phyloP scores from a whole-genome alignment of 2,797 vertebrate species.

The Chelon labrosus region DNA sequence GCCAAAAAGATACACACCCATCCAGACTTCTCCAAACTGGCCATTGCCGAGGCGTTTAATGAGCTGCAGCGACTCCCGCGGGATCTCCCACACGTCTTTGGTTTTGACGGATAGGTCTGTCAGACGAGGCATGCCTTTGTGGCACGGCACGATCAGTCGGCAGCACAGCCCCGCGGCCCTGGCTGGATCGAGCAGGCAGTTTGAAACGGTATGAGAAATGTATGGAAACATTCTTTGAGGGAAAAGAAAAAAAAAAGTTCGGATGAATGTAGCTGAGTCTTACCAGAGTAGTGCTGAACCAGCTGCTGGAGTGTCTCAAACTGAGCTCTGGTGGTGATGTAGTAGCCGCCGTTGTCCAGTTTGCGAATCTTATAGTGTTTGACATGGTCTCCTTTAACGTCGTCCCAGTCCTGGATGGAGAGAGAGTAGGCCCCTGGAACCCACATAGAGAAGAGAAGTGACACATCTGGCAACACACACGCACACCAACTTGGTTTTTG shows the following conservation, averaged over 20 bases:
- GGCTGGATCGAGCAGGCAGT: conserved; percentile 77
- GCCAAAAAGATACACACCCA: conserved; percentile 90
- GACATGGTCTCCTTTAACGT: conserved; percentile 98
- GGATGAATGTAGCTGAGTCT: conserved; percentile 35
- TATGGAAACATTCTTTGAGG: background rate
- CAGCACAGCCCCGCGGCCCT: conserved; percentile 98
- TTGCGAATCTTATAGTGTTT: conserved; percentile 99
- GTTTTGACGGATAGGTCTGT: conserved; percentile 99
- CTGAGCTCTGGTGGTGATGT: conserved; percentile 98
- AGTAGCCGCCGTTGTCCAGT: conserved; percentile 98
- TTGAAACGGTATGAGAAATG: background rate
- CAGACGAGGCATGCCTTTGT: conserved; percentile 99
- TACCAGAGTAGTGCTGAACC: conserved; percentile 98
- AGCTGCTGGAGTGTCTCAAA: conserved; percentile 99
- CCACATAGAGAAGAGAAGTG: background rate
- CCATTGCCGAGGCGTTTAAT: conserved; percentile 99
- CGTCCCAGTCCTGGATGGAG: conserved; percentile 99
- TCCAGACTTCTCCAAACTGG: conserved; percentile 99
- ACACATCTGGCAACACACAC: background rate
- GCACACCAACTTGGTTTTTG: background rate
- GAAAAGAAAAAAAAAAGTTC: background rate
- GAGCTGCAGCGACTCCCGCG: conserved; percentile 98
- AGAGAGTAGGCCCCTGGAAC: conserved; percentile 96
- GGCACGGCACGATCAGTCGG: conserved; percentile 97
- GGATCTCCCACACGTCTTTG: conserved; percentile 99